phyloP scores from a whole-genome alignment of 2,888 invertebrate species.

The Apomyelois bistriatella region DNA sequence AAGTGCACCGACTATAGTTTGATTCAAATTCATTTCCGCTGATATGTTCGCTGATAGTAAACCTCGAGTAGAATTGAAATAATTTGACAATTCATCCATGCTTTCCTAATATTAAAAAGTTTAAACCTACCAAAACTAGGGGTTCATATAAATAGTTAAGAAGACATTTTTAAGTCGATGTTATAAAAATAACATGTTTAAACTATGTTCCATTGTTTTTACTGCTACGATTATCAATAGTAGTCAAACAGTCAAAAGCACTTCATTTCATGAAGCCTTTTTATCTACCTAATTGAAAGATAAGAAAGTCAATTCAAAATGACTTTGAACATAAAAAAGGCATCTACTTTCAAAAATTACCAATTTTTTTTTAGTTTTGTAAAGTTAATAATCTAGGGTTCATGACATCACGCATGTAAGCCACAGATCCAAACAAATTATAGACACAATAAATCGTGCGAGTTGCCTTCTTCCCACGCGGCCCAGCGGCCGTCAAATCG shows the following conservation, averaged over 20 bases:
- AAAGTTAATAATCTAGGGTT: not conserved
- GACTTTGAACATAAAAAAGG: no score
- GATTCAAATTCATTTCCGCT: constrained; percentile 68
- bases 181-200: no score
- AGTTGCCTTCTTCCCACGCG: constrained; percentile 62
- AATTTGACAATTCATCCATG: not conserved
- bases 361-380: not conserved
- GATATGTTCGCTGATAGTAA: constrained; percentile 8
- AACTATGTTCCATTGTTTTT: no score
- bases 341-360: not conserved
- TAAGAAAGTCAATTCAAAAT: no score
- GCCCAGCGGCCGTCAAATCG: constrained; percentile 61
- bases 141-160: not conserved
- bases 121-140: no score
- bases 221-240: no score
- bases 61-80: constrained; percentile 3
- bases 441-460: constrained; percentile 42
- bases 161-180: no score
- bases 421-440: constrained; percentile 13
- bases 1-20: constrained; percentile 62
- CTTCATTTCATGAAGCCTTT: no score
- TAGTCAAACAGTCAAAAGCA: no score
- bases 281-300: no score
- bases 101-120: not conserved
- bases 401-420: constrained; percentile 1